phyloP scores from a whole-genome alignment of 1,140 invertebrate genomes.

The Spodoptera litura region DNA sequence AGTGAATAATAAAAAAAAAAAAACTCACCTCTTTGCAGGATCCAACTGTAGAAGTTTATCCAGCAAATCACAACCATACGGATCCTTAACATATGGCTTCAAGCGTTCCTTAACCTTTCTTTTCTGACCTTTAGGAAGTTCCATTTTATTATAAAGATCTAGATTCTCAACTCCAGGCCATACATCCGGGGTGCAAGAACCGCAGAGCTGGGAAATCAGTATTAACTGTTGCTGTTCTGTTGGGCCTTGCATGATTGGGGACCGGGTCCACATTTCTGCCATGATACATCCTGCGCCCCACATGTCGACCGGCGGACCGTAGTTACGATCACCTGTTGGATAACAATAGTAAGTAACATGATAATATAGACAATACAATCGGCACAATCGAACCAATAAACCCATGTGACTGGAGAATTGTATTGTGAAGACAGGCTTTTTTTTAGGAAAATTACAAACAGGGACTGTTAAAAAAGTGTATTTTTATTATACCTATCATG shows the following conservation, averaged over 20 bases:
- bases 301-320: conserved; percentile 98
- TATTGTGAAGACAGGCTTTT: too few species aligned
- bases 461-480: too few species aligned
- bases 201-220: conserved; percentile 98
- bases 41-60: conserved; percentile 97
- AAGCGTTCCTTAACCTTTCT: conserved; percentile 94
- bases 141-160: conserved; percentile 96
- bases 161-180: conserved; percentile 98
- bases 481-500: too few species aligned
- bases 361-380: too few species aligned
- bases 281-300: conserved; percentile 99
- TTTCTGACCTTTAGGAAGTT: conserved; percentile 96
- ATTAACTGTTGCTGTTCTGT: conserved; percentile 96
- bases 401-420: too few species aligned
- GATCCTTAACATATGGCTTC: conserved; percentile 97
- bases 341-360: too few species aligned
- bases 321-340: conserved; percentile 94
- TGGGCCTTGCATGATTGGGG: conserved; percentile 94
- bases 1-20: neutral
- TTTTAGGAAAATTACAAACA: too few species aligned
- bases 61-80: conserved; percentile 96
- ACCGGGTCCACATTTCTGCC: conserved; percentile 99
- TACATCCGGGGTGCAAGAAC: conserved; percentile 96
- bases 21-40: conserved; percentile 91
- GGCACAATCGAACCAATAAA: too few species aligned